A percentile compares a stretch with the other conserved stretches of the same genome.
Evolutionary conservation across 2,113 vertebrate species (phyloP).

Genomic region (Paradoxurus hermaphroditus): DNA sequence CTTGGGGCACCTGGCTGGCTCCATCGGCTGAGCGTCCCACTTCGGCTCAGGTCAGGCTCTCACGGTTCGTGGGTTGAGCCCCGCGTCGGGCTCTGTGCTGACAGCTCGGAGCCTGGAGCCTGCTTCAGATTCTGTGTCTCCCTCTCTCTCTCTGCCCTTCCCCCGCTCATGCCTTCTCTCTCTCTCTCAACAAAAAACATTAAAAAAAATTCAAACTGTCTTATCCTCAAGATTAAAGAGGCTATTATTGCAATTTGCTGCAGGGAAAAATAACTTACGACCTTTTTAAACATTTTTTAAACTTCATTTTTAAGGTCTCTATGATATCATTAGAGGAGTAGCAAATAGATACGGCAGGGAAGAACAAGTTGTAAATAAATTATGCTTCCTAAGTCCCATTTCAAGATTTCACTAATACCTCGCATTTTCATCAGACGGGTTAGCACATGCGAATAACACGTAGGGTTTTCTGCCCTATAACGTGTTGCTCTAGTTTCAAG

Average conservation of each 20-base stretch:
- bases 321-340: neutral
- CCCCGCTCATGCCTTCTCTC: too few relatives aligned
- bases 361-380: neutral
- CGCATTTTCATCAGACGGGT: neutral
- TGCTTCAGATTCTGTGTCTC: too few relatives aligned
- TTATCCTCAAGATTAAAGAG: slow-evolving; percentile 19
- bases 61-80: too few relatives aligned
- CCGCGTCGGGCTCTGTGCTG: too few relatives aligned
- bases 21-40: too few relatives aligned
- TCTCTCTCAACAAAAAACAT: too few relatives aligned
- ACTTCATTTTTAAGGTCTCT: neutral
- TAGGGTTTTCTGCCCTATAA: neutral
- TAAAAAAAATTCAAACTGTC: neutral
- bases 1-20: neutral
- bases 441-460: neutral
- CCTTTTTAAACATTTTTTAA: neutral
- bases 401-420: neutral
- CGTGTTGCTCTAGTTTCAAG: neutral
- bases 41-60: too few relatives aligned
- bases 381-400: neutral
- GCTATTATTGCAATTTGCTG: neutral
- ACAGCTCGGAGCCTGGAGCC: too few relatives aligned
- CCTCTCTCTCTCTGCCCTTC: too few relatives aligned
- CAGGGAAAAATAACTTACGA: neutral
- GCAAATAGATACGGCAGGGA: neutral